phyloP scores from a whole-genome alignment of 2,888 invertebrate genomes.

The Tuta absoluta region DNA sequence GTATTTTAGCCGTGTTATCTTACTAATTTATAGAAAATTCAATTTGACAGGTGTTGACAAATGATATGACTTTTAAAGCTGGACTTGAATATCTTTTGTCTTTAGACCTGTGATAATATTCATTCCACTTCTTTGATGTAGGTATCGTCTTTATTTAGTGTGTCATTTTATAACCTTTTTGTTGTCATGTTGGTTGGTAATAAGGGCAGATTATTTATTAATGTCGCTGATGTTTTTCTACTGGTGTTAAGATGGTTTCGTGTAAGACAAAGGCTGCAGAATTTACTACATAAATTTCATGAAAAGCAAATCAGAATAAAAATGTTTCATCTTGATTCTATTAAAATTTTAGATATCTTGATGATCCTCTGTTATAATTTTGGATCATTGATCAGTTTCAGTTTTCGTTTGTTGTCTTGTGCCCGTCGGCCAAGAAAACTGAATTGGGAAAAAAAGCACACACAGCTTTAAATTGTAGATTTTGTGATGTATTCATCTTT shows the following conservation, averaged over 20 bases:
- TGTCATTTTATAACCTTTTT: background rate
- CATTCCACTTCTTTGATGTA: background rate
- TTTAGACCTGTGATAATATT: background rate
- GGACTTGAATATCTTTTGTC: constrained; percentile 1
- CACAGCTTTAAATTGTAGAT: background rate
- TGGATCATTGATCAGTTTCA: background rate
- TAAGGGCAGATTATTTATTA: too few relatives aligned
- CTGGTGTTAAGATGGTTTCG: too few relatives aligned
- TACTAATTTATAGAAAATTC: constrained; percentile 12
- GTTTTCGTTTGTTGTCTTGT: background rate
- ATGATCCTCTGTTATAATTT: too few relatives aligned
- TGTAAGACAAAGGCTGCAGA: too few relatives aligned
- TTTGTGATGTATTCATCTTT: background rate
- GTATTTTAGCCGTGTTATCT: constrained; percentile 34
- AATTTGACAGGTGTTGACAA: constrained; percentile 22
- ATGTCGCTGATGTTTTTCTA: too few relatives aligned
- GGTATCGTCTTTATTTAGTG: background rate
- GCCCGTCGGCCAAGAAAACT: background rate
- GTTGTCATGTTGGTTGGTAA: background rate
- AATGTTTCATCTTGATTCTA: too few relatives aligned
- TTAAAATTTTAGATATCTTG: too few relatives aligned
- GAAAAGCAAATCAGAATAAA: too few relatives aligned
- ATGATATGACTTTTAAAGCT: constrained; percentile 2
- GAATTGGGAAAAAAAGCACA: background rate
- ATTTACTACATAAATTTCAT: too few relatives aligned